Percentiles rank a stretch among this genome's conserved stretches.
These are phyloP conservation scores for Polietes domitor DNA, from an alignment of 2,888 invertebrate species.

Conservation along the genomic window DNA sequence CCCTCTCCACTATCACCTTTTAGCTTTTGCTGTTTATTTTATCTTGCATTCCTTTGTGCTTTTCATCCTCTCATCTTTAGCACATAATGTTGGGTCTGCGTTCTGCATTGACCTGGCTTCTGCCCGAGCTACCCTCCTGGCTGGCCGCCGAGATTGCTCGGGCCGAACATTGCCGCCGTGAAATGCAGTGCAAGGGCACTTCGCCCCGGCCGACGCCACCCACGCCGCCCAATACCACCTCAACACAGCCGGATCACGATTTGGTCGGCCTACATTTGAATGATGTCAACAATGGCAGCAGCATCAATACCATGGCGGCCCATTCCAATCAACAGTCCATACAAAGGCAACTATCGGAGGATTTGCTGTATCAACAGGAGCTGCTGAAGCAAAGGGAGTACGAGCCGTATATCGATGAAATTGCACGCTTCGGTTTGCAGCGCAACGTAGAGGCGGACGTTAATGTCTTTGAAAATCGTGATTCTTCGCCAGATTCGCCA, in stretches of 20 bases:
- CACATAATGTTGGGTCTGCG: slow-evolving; percentile 94
- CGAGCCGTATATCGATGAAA: slow-evolving; percentile 70
- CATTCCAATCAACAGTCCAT: slow-evolving; percentile 77
- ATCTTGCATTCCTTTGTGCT: too few species aligned
- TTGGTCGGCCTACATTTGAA: slow-evolving; percentile 70
- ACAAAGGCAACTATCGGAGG: slow-evolving; percentile 79
- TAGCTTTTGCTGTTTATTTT: too few species aligned
- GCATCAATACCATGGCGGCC: slow-evolving; percentile 60
- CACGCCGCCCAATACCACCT: slow-evolving; percentile 80
- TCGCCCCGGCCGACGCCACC: slow-evolving; percentile 85
- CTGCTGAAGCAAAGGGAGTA: slow-evolving; percentile 64
- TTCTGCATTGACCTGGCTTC: slow-evolving; percentile 91
- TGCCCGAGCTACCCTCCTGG: slow-evolving; percentile 97
- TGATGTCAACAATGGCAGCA: slow-evolving; percentile 67
- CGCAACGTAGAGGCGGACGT: slow-evolving; percentile 74
- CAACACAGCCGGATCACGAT: slow-evolving; percentile 79
- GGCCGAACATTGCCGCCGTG: slow-evolving; percentile 94
- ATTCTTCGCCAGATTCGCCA: slow-evolving; percentile 80
- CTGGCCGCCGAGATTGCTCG: slow-evolving; percentile 97
- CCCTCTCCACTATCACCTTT: too few species aligned
- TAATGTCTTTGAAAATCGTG: slow-evolving; percentile 76
- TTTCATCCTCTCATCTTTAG: slow-evolving; percentile 81
- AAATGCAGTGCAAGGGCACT: slow-evolving; percentile 86
- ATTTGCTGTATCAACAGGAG: slow-evolving; percentile 75
- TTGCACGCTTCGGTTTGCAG: slow-evolving; percentile 70